A percentile compares a stretch with the other conserved stretches of the same genome.
These are phyloP conservation scores for Stratiomys singularior DNA, from an alignment of 2,888 invertebrate species.

Conservation along the genomic window DNA sequence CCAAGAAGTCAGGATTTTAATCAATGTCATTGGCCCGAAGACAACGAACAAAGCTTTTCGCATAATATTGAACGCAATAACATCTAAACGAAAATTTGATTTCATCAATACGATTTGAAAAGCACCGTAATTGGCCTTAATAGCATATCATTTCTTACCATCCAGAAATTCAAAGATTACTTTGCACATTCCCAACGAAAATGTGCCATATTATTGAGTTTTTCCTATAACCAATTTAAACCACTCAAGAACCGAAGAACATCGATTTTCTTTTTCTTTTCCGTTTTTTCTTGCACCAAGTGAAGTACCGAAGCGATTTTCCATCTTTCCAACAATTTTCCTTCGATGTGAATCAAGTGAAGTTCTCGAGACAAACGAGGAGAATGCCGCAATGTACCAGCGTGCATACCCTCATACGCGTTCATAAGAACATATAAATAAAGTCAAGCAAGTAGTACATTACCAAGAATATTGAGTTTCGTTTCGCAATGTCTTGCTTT, in stretches of 20 bases:
- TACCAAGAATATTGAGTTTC: too few relatives aligned
- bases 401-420: neutral
- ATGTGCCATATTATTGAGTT: neutral
- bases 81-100: too few relatives aligned
- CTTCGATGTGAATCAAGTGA: neutral
- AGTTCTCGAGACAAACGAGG: neutral
- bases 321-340: neutral
- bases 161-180: neutral
- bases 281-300: neutral
- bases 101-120: neutral
- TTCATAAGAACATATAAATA: too few relatives aligned
- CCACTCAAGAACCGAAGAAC: conserved; percentile 6
- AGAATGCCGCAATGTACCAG: neutral
- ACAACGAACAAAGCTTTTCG: too few relatives aligned
- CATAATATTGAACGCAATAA: too few relatives aligned
- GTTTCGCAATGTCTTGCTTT: too few relatives aligned
- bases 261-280: too few relatives aligned
- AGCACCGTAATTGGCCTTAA: neutral
- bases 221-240: conserved; percentile 26
- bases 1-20: too few relatives aligned
- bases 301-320: neutral
- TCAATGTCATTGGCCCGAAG: too few relatives aligned
- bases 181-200: neutral
- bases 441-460: too few relatives aligned
- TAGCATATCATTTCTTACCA: neutral